Evolutionary conservation across 2,797 vertebrate species (phyloP).

Genomic region (Poeciliopsis infans): DNA sequence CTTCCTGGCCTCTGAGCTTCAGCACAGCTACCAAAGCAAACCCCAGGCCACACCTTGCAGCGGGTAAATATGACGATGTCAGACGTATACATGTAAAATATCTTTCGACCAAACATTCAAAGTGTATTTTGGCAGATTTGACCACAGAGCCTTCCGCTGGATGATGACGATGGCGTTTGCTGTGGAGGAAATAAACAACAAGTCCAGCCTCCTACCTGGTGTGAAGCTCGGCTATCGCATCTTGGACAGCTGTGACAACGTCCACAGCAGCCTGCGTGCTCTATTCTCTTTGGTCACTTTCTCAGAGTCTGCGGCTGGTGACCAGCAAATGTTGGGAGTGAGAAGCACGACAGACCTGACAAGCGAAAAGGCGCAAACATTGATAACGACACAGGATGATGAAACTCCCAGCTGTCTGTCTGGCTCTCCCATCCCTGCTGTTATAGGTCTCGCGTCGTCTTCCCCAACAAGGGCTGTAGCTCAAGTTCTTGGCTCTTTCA

Average conservation of each 20-base stretch:
- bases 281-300: constrained; percentile 68
- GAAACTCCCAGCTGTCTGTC: constrained; percentile 50
- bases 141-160: constrained; percentile 80
- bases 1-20: constrained; percentile 55
- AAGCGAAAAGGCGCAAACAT: neutral
- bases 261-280: constrained; percentile 73
- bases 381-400: neutral
- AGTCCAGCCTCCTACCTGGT: constrained; percentile 73
- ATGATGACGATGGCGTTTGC: constrained; percentile 83
- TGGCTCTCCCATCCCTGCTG: constrained; percentile 70
- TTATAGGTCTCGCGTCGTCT: constrained; percentile 81
- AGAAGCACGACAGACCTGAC: constrained; percentile 6
- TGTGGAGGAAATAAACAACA: constrained; percentile 79
- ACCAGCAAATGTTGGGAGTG: constrained; percentile 9
- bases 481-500: constrained; percentile 75
- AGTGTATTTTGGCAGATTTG: constrained; percentile 67
- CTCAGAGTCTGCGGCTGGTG: constrained; percentile 1
- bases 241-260: constrained; percentile 78
- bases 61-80: constrained; percentile 64
- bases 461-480: constrained; percentile 77
- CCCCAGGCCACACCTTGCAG: constrained; percentile 66
- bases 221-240: constrained; percentile 79
- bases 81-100: neutral
- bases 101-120: neutral
- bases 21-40: constrained; percentile 60